Percentiles rank a stretch among this genome's conserved stretches.
Conservation (phyloP, 2,797 vertebrate species). For the Oryzias dopingdopingensis region DNA sequence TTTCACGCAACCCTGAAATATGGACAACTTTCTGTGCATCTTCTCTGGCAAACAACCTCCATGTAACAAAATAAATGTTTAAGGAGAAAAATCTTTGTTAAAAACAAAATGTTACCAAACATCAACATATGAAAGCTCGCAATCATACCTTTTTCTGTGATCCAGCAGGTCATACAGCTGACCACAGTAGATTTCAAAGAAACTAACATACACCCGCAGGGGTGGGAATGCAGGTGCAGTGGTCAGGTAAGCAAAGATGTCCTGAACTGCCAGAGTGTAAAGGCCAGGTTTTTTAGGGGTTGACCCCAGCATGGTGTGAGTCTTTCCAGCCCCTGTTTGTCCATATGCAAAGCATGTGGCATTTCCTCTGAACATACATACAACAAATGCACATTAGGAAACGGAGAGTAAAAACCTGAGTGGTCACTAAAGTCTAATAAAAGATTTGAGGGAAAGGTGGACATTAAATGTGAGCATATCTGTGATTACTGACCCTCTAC, state of each 20-base stretch:
- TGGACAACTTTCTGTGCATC: conserved; percentile 86
- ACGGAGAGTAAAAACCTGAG: not conserved
- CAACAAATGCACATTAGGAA: conserved; percentile 17
- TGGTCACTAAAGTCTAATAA: not conserved
- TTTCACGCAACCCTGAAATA: conserved; percentile 82
- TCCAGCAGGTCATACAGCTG: conserved; percentile 91
- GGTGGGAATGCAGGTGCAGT: conserved; percentile 31
- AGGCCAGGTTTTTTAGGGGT: conserved; percentile 80
- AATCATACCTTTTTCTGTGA: conserved; percentile 83
- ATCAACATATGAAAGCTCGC: no score
- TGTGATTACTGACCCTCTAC: conserved; percentile 79
- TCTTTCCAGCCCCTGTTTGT: conserved; percentile 93
- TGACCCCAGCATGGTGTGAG: conserved; percentile 91
- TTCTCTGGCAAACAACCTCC: conserved; percentile 88
- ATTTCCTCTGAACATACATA: conserved; percentile 77
- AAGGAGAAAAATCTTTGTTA: not conserved
- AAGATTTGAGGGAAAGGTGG: not conserved
- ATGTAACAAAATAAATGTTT: not conserved
- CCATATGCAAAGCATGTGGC: conserved; percentile 92
- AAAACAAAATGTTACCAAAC: no score
- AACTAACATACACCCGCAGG: conserved; percentile 84
- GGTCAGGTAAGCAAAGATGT: conserved; percentile 84
- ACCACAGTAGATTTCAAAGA: conserved; percentile 94
- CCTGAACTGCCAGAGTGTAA: conserved; percentile 84
- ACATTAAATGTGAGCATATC: not conserved